Percentiles rank a stretch among this genome's conserved stretches.
phyloP scores from a whole-genome alignment of 2,797 vertebrate genomes.

The Labeo calbasu region DNA sequence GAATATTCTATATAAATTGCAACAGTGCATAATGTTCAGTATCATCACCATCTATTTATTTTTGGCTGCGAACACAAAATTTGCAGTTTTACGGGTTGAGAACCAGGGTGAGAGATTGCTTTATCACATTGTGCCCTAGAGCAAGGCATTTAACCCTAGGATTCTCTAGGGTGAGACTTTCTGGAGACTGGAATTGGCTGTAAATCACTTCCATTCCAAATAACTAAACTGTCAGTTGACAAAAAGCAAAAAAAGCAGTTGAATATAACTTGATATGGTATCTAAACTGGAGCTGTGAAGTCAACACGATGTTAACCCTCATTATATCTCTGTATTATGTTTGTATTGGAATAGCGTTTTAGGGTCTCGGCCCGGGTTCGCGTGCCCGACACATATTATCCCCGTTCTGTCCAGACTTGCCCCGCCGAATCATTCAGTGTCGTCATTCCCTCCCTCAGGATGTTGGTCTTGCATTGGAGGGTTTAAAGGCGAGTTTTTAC shows the following conservation, averaged over 20 bases:
- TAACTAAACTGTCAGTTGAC: not conserved
- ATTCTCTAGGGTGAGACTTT: not conserved
- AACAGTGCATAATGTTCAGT: not conserved
- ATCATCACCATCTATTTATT: not conserved
- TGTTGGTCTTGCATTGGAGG: slow-evolving; percentile 71
- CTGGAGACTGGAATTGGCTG: not conserved
- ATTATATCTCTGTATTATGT: slow-evolving; percentile 24
- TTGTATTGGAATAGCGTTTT: slow-evolving; percentile 19
- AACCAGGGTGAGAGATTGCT: not conserved
- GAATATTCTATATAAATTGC: not conserved
- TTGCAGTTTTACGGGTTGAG: not conserved
- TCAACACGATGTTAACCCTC: not conserved
- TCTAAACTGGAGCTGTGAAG: not conserved
- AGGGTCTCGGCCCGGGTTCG: slow-evolving; percentile 18
- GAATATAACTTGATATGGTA: not conserved
- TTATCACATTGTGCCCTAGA: slow-evolving; percentile 10
- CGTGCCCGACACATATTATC: slow-evolving; percentile 43
- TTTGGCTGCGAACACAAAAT: not conserved
- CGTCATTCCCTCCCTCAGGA: slow-evolving; percentile 74
- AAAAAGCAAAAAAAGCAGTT: not conserved
- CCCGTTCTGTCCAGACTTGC: slow-evolving; percentile 72
- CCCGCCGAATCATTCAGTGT: slow-evolving; percentile 68
- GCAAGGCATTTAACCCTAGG: slow-evolving; percentile 15
- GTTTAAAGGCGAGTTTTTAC: slow-evolving; percentile 46
- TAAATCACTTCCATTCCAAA: slow-evolving; percentile 3